phyloP scores from a whole-genome alignment of 1,140 invertebrate species.

The Zaprionus ghesquierei region DNA sequence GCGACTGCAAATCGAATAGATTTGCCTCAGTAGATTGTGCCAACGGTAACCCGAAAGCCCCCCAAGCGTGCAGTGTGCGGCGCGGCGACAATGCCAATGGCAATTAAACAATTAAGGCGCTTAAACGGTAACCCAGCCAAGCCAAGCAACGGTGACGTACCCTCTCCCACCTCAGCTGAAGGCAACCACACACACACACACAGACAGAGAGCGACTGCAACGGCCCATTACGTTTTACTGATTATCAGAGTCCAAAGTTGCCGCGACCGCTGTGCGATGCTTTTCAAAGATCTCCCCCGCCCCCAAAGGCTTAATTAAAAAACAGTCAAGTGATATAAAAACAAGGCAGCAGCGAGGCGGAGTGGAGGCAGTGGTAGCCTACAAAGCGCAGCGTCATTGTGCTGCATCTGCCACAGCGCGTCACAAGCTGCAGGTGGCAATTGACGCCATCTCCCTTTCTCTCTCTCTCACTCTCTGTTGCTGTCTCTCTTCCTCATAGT shows the following conservation, averaged over 20 bases:
- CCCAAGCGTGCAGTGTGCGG: constrained; percentile 38
- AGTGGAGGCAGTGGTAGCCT: not conserved
- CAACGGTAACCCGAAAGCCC: constrained; percentile 56
- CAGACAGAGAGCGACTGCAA: constrained; percentile 18
- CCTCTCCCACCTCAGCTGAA: not conserved
- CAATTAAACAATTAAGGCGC: constrained; percentile 75
- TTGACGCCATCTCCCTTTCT: not conserved
- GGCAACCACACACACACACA: not conserved
- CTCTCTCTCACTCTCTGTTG: not conserved
- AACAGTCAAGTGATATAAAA: constrained; percentile 49
- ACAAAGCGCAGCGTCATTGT: constrained; percentile 52
- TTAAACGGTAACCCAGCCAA: constrained; percentile 59
- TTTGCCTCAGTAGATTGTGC: constrained; percentile 56
- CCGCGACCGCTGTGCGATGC: constrained; percentile 21
- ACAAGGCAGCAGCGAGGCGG: not conserved
- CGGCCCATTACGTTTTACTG: constrained; percentile 48
- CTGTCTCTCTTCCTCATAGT: constrained; percentile 48
- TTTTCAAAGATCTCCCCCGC: constrained; percentile 27
- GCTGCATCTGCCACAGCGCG: constrained; percentile 34
- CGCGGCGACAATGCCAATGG: constrained; percentile 40
- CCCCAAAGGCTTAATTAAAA: constrained; percentile 62
- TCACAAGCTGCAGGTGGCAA: constrained; percentile 51
- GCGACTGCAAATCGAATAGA: constrained; percentile 66
- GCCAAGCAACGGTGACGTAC: constrained; percentile 33
- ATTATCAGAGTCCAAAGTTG: constrained; percentile 46